Base-by-base conservation (phyloP, 2,113 vertebrate genomes). In the Saccopteryx leptura region DNA sequence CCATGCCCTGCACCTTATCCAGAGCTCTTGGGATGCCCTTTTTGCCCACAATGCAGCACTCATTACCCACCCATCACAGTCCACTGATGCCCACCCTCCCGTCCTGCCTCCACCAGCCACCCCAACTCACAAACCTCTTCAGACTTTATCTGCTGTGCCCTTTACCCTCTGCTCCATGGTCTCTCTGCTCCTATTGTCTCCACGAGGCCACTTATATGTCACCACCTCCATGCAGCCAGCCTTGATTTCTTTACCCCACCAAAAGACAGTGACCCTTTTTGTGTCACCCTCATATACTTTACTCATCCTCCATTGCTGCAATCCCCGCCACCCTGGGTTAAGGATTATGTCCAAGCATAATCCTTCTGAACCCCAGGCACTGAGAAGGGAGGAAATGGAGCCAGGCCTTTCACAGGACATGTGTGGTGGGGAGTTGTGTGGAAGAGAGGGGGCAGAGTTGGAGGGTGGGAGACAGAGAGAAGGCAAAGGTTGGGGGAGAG, bases 71-170 rank as follows among this genome's bases (percentile, higher is more conserved):
- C 11, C 17, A 17, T 26, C 54, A 52, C 10, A 28, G 13, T 33
- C 39, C 12, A 1, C 1, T 1, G 2, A 48, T 48, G 21, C 9
- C 28, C 12, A 17, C 4, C n/a, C 3, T 18, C 5, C 6, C n/a
- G 4, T 21, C 65, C 31, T 66, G 48, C n/a, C 50, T 13, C 28
- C 50, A 50, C 23, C 15, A 69, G 48, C 2, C 17, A 28, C 31
- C 28, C 17, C 33, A 18, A 5, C 18, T 46, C 31, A 21, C 9
- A 9, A 33, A 7, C 21, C 68, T 15, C 50, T 26, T 58, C 66
- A 39, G 31, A 28, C 26, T 68, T 83, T 56, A 52, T 9, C 2
- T 33, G 63, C 18, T 74, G n/a, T 79, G 54, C 31, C 33, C 14
- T 74, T 28, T 85, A 31, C 31, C 50, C 56, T 66, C 52, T 21